Evolutionary conservation across 2,113 vertebrate species (phyloP), one percentile per base, ranked within the genome.

Genomic region (Gallinago paraguaiae): DNA sequence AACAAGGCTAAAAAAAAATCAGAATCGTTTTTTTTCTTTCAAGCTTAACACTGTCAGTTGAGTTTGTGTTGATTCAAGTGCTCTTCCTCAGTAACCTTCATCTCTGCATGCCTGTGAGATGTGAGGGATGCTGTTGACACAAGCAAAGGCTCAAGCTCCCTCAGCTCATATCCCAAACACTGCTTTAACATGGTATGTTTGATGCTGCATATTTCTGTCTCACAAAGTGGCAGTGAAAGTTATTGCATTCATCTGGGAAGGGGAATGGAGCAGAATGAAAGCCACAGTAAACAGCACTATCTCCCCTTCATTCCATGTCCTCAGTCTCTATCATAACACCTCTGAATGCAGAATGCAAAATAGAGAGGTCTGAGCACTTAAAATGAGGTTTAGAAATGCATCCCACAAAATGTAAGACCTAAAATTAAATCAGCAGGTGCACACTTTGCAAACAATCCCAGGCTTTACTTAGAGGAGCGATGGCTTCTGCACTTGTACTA

Each of bases 41-140:
- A 57, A 79, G 59, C 76, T 82, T 72, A 74, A 77, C 51, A 30
- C 81, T 94, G 72, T 95, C 84, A 60, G 51, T 33, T 93, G 39
- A 22, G 16, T 75, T 69, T 84, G 13, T 91, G 57, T 96, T 78
- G 81, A 89, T 90, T 96, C 93, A 85, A 93, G 64, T 65, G 72
- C 46, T 82, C 92, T 95, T 97, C 59, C 56, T 97, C 53, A 18
- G 71, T 61, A 88, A 96, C 88, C 86, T 96, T 96, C 86, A 92
- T 88, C 69, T 96, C 86, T 53, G 56, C 28, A 11, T 79, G 82
- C 87, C 89, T 77, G 74, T 41, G 88, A 94, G 92, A 93, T 92
- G 94, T 81, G 93, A 96, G 93, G 94, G 61, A 86, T 91, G 70
- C 80, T 96, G 53, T 97, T 97, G 96, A 97, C 86, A 90, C 39